Evolutionary conservation across 2,888 invertebrate genomes (phyloP), one percentile per base, ranked within the genome.

Genomic region (Cerceris ruficornis): DNA sequence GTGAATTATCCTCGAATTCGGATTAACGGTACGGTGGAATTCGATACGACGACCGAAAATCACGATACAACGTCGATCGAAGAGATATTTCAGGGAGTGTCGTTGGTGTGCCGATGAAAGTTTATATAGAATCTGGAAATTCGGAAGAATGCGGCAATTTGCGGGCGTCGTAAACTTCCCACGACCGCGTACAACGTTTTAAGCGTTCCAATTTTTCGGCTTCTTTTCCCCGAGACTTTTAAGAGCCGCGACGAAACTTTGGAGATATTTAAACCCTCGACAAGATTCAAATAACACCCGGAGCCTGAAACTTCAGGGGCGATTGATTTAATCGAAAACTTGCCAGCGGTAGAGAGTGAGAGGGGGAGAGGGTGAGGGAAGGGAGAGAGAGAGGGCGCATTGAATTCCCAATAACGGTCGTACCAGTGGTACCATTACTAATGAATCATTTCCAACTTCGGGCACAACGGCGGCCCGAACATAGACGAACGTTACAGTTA

Each of bases 271-370:
- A 74, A 78, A 74, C 64, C 46, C 46, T 28, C 14, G 57, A 46
- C 59, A 61, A 70, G 68, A 78, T 71, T 78, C 70, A 75, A 78
- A 80, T 78, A 78, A 78, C 69, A 71, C 74, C 57, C 41, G 41
- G 50, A 28, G 28, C 28, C 39, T 11, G 78, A 71, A 80, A 80
- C 74, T 75, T 70, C 62, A 41, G 15, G 15, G 79, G 57, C 78
- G 75, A 80, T 80, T 78, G 80, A 78, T 80, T 80, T 80, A 80
- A 80, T 80, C 80, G 80, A 80, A 75, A 80, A 80, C 80, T 80
- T 80, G 78, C 73, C 55, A n/a, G 75, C 13, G 28, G 28, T 28
- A 28, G 28, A 28, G 28, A 28, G 28, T 28, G 28, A 28, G 28
- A 28, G 28, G 4, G 28, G 28, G 28, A 28, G 4, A 28, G 28